Conservation (phyloP, 2,113 vertebrate species). For the Mus musculus region GRCm39 chr3:114318001-114318500, state of each 20-base stretch:
- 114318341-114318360: conserved; percentile 29
- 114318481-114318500: background rate
- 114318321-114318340: too few relatives aligned
- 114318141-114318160: conserved; percentile 98
- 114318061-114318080: background rate
- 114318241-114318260: conserved; percentile 57
- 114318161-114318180: conserved; percentile 97
- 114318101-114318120: conserved; percentile 95
- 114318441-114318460: background rate
- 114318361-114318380: conserved; percentile 43
- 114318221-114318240: conserved; percentile 61
- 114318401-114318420: background rate
- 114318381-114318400: background rate
- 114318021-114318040: background rate
- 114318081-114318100: conserved; percentile 88
- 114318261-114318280: background rate
- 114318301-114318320: background rate
- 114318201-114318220: conserved; percentile 87
- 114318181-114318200: conserved; percentile 98
- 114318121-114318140: conserved; percentile 94
- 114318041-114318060: background rate
- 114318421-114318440: background rate
- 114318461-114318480: background rate
- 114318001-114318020: too few relatives aligned
- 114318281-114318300: background rate